A percentile compares a stretch with the other conserved stretches of the same genome.
Conservation (phyloP, 2,888 invertebrate species). For the Galerucella calmariensis region DNA sequence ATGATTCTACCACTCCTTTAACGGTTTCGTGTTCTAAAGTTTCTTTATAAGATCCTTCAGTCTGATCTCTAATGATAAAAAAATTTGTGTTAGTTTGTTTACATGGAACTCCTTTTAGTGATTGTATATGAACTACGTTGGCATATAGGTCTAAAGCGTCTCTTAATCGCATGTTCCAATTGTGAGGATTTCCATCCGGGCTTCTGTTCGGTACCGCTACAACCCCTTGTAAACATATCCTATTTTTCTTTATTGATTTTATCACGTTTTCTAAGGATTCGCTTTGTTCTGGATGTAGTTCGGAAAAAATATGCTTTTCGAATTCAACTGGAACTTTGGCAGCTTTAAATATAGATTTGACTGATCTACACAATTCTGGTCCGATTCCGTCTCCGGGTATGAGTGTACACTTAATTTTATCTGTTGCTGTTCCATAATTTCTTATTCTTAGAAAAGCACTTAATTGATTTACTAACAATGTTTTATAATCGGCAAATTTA, state of each 20-base stretch:
- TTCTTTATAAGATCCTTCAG: slow-evolving; percentile 96
- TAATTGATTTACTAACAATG: neutral
- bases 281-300: slow-evolving; percentile 4
- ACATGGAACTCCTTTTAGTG: slow-evolving; percentile 84
- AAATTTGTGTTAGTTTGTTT: slow-evolving; percentile 94
- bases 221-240: slow-evolving; percentile 60
- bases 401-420: slow-evolving; percentile 6
- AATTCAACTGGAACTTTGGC: slow-evolving; percentile 12
- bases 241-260: slow-evolving; percentile 6
- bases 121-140: slow-evolving; percentile 95
- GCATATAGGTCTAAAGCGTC: slow-evolving; percentile 85
- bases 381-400: slow-evolving; percentile 11
- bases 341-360: neutral
- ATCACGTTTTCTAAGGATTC: slow-evolving; percentile 10
- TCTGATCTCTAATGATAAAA: slow-evolving; percentile 97
- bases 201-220: slow-evolving; percentile 89
- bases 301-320: slow-evolving; percentile 6
- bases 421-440: neutral
- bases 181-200: slow-evolving; percentile 87
- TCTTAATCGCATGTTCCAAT: slow-evolving; percentile 92
- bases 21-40: slow-evolving; percentile 95
- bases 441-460: neutral
- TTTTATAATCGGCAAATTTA: slow-evolving; percentile 2
- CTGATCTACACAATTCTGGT: slow-evolving; percentile 1
- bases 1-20: slow-evolving; percentile 91